Evolutionary conservation across 2,888 invertebrate genomes (phyloP), one percentile per base, ranked within the genome.

Genomic region (Balanococcus diminutus): DNA sequence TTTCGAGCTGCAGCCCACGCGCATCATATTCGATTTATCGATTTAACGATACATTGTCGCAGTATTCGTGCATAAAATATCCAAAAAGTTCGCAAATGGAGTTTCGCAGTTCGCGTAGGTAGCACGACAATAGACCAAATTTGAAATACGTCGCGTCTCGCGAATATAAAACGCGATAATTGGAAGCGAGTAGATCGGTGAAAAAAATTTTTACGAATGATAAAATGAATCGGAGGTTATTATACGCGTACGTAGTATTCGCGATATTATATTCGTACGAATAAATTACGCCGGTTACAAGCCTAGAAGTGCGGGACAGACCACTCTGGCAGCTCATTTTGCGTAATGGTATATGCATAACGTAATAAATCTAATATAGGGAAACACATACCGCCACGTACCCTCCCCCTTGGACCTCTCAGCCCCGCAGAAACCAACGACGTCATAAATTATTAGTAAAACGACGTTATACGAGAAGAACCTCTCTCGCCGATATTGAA

Each of bases 351-450:
- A 51, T 6, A 56, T 56, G 19, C 8, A 56, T 22, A n/a, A 9
- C 56, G 56, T 56, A 56, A 56, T 56, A 56, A 56, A 56, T 56
- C 19, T 56, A 56, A 56, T 56, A 56, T 22, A 56, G 56, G 56
- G 14, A 56, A 22, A 56, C 56, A 22, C 81, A 36, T 86, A 85
- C 4, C 81, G 67, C 81, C 81, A 86, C 84, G 86, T 67, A 67
- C 85, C 75, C 25, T 42, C 85, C 19, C 82, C 84, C n/a, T 86
- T 84, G 25, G 83, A 83, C 16, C 25, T 31, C 42, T 19, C 6
- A 75, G 81, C 25, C 82, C 86, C 86, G 11, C 16, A 0, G 83
- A 25, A 19, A 1, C 11, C 31, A 81, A 19, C 22, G 8, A n/a
- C 51, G 51, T 19, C 31, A 56, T 51, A 56, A n/a, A 28, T 39